These are phyloP conservation scores for Garra rufa DNA, from an alignment of 2,113 vertebrate genomes.

Conservation along the genomic window DNA sequence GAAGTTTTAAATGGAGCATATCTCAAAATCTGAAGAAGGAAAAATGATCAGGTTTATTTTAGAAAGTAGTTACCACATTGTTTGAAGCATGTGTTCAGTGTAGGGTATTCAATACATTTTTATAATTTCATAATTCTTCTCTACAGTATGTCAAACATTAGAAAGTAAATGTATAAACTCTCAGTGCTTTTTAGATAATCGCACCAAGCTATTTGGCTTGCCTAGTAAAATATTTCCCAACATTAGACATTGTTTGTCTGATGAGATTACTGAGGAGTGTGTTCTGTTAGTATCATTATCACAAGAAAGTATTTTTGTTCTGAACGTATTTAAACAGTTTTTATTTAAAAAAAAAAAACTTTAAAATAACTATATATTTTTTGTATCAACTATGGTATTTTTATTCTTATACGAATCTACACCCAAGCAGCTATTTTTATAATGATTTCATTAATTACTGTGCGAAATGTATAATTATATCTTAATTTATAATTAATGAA, in stretches of 20 bases:
- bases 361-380: not conserved
- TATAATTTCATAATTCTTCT: not conserved
- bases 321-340: not conserved
- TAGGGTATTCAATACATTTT: not conserved
- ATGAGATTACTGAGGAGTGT: not conserved
- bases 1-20: not conserved
- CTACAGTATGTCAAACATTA: not conserved
- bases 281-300: not conserved
- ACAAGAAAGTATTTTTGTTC: not conserved
- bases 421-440: not conserved
- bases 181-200: not conserved
- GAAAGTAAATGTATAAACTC: not conserved
- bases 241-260: not conserved
- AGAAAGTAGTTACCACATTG: not conserved
- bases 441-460: conserved; percentile 14
- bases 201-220: not conserved
- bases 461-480: conserved; percentile 15
- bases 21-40: not conserved
- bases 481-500: conserved; percentile 26
- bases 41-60: not conserved
- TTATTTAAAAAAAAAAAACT: not conserved
- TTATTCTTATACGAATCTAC: not conserved
- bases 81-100: not conserved
- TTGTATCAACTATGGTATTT: not conserved
- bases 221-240: not conserved